A percentile compares a stretch with the other conserved stretches of the same genome.
These are phyloP conservation scores for Agrotis puta DNA, from an alignment of 2,888 invertebrate genomes.

Conservation along the genomic window DNA sequence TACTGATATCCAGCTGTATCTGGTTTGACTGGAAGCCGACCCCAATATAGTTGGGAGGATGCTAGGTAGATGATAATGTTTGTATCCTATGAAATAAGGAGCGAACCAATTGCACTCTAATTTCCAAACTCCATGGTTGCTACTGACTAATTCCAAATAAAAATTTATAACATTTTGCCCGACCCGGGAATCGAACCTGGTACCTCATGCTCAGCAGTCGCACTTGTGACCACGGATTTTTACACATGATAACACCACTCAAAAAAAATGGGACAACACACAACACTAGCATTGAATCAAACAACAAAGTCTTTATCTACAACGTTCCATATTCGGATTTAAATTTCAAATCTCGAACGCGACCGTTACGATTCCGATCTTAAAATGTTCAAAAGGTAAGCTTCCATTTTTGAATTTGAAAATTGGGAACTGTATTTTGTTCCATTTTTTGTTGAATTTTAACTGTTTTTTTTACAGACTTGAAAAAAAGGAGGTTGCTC, in stretches of 20 bases:
- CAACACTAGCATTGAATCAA: slow-evolving; percentile 55
- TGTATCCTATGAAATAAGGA: too few species aligned
- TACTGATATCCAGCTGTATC: too few species aligned
- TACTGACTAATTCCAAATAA: too few species aligned
- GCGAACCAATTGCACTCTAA: too few species aligned
- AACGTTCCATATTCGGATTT: slow-evolving; percentile 65
- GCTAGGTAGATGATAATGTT: too few species aligned
- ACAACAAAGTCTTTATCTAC: slow-evolving; percentile 59
- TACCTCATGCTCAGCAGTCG: too few species aligned
- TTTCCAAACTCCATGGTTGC: too few species aligned
- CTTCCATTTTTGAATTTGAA: slow-evolving; percentile 54
- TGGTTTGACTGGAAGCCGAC: too few species aligned
- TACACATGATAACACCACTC: slow-evolving; percentile 40
- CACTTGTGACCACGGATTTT: too few species aligned
- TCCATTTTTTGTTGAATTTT: slow-evolving; percentile 57
- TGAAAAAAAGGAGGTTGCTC: background rate
- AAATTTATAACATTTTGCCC: too few species aligned
- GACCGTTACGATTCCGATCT: slow-evolving; percentile 55
- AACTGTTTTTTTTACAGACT: slow-evolving; percentile 32
- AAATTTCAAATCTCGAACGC: slow-evolving; percentile 63
- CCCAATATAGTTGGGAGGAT: too few species aligned
- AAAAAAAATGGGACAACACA: slow-evolving; percentile 53
- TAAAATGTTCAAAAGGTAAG: slow-evolving; percentile 44
- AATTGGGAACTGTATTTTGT: slow-evolving; percentile 48
- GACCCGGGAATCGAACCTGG: too few species aligned